Evolutionary conservation across 1,140 invertebrate species (phyloP), one percentile per base, ranked within the genome.

Genomic region (Monomorium pharaonis): DNA sequence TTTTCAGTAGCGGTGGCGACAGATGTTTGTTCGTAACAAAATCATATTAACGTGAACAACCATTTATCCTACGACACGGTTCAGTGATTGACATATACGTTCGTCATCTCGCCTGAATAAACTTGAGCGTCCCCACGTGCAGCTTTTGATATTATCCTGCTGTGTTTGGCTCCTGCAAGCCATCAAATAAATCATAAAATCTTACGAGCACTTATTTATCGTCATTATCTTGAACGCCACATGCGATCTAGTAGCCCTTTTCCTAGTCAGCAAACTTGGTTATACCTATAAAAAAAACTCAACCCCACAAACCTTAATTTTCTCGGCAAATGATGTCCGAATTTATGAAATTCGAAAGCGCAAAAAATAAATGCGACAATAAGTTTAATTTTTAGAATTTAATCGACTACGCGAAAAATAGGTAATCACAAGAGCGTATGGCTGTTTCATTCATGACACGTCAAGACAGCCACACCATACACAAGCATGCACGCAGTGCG

Each of bases 141-240:
- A 37, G 30, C 30, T 12, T 56, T 18, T 51, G 24, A 69, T 80
- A 49, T 7, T 14, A 27, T 51, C 14, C 14, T n/a, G 10, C 16
- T 2, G 2, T 51, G 12, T 21, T 67, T 4, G 37, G 21, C n/a
- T 65, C 3, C 44, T 56, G 56, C 62, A 54, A 84, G 12, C 33
- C 24, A 54, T 12, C 24, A 69, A 84, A 87, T 84, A 58, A 88
- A 84, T n/a, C 21, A 56, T 49, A n/a, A 47, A 84, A 76, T 70
- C 18, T 76, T 42, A 65, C 49, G 49, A 6, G 54, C 18, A 24
- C 6, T 83, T 87, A 67, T 84, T 77, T 84, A 30, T 44, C 42
- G 60, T 87, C 67, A 76, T 87, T 62, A 47, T 18, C 27, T 47
- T 24, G 14, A 16, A 21, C 33, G 37, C 14, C 58, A 74, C 18